phyloP scores from a whole-genome alignment of 2,797 vertebrate species.

The Syndactyla subalaris region DNA sequence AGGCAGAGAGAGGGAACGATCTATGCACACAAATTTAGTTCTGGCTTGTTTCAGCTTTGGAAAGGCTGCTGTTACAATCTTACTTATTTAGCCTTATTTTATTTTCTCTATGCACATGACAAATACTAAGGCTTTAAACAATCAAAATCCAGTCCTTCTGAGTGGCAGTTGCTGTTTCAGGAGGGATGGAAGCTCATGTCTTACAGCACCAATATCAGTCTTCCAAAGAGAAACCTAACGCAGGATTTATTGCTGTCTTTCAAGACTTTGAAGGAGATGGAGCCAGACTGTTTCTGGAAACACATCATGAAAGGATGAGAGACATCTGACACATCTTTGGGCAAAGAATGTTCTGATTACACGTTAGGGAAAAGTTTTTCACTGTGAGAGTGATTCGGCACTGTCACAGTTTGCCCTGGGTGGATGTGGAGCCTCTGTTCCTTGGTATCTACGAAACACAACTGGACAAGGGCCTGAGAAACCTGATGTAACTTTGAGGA shows the following conservation, averaged over 20 bases:
- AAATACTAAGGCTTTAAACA: background rate
- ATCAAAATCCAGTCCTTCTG: background rate
- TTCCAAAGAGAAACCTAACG: background rate
- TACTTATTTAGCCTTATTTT: background rate
- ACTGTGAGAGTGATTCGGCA: background rate
- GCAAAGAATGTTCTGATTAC: background rate
- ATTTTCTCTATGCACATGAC: background rate
- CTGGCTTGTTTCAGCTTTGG: background rate
- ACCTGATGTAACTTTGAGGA: background rate
- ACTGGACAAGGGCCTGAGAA: background rate
- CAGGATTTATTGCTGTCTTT: background rate
- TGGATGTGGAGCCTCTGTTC: background rate
- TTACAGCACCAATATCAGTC: background rate
- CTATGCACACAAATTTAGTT: background rate
- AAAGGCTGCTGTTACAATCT: background rate
- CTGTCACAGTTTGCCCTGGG: background rate
- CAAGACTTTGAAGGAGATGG: background rate
- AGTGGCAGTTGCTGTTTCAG: background rate
- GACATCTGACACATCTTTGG: background rate
- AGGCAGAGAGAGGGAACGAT: background rate
- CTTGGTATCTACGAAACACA: background rate
- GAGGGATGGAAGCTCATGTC: background rate
- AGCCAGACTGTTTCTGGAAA: background rate
- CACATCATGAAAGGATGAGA: background rate
- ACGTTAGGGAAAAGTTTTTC: background rate